Evolutionary conservation across 2,888 invertebrate genomes (phyloP), one percentile per base, ranked within the genome.

Genomic region (Tetragnatha montana): DNA sequence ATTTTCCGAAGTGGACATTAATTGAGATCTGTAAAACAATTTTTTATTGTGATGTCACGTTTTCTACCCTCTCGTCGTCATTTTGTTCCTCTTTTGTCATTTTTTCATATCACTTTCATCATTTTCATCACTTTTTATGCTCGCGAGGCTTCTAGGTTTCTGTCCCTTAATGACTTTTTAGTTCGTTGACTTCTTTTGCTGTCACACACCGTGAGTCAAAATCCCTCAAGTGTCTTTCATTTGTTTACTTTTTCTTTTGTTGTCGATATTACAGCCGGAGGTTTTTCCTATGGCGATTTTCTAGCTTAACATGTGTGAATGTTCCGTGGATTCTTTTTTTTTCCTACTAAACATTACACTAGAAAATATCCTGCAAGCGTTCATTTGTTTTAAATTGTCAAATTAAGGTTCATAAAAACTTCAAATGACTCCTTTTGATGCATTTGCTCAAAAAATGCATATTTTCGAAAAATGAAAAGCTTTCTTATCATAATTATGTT

Each of bases 1-100:
- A 81, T 21, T 21, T 8, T 21, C 19, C 14, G 17, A 60, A 82
- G 60, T 74, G 74, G 60, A 60, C 60, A 51, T 82, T 82, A 74
- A 73, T n/a, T 74, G 51, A 60, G 51, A 74, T 82, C 8, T 60
- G 35, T 14, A 49, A n/a, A 35, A n/a, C 35, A 17, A n/a, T 22
- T 74, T 35, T 82, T 74, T 73, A 74, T 50, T 74, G n/a, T 73
- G 51, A 74, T 60, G 82, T 82, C 82, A 82, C 82, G 82, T 82
- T 60, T 35, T 8, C 12, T 10, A 10, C 6, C 14, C 49, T 8
- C 35, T 75, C 49, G n/a, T 47, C 49, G 7, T 17, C 12, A 8
- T 60, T 17, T 17, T 60, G 60, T 60, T 60, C 17, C 17, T 60
- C 60, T 60, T 60, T 60, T 17, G 60, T 60, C 10, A 7, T 60